Conservation (phyloP, 1,140 invertebrate genomes). For the Acromyrmex charruanus region DNA sequence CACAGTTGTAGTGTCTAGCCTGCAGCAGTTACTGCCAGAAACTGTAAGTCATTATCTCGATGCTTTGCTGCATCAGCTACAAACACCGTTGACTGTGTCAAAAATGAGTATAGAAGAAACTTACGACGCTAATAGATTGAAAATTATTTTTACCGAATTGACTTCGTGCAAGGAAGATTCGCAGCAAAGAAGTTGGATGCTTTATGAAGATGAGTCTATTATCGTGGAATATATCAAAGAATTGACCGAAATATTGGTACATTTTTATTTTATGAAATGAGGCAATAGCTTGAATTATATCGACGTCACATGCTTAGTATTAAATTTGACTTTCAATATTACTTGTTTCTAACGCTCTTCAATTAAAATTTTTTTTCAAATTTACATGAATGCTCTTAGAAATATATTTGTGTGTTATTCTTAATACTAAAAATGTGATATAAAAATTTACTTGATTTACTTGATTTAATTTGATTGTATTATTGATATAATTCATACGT, state of each 20-base stretch:
- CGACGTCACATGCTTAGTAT: constrained; percentile 17
- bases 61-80: constrained; percentile 86
- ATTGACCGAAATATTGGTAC: constrained; percentile 94
- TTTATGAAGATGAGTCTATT: constrained; percentile 96
- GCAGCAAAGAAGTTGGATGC: constrained; percentile 96
- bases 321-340: constrained; percentile 40
- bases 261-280: constrained; percentile 32
- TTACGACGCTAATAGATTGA: constrained; percentile 92
- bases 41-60: constrained; percentile 88
- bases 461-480: neutral
- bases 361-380: neutral
- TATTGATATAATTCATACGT: neutral
- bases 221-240: constrained; percentile 94
- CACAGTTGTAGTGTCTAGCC: constrained; percentile 91
- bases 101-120: constrained; percentile 89
- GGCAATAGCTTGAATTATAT: neutral
- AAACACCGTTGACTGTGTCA: constrained; percentile 88
- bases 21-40: constrained; percentile 88
- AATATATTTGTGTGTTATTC: neutral
- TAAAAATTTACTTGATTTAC: neutral
- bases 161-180: constrained; percentile 96
- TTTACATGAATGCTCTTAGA: neutral
- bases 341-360: neutral
- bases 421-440: constrained; percentile 33
- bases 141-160: constrained; percentile 93